Evolutionary conservation across 1,140 invertebrate genomes (phyloP).

Genomic region (Drosophila guanche): DNA sequence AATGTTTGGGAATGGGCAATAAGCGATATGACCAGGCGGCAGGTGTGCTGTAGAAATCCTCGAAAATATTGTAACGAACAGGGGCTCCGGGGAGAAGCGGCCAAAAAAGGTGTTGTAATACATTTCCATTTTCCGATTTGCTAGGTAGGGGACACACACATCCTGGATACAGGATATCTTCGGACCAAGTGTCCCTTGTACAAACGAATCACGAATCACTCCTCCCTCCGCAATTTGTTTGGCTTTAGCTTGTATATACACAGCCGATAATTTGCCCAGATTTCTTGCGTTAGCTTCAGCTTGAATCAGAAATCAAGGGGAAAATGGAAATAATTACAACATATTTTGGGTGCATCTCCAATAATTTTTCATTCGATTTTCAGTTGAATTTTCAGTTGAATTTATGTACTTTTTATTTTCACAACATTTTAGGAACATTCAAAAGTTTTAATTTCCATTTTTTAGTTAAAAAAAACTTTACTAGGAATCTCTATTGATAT

Average conservation of each 20-base stretch:
- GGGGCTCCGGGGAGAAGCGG: slow-evolving; percentile 83
- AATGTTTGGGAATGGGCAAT: slow-evolving; percentile 86
- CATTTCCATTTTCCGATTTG: slow-evolving; percentile 81
- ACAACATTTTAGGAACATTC: slow-evolving; percentile 29
- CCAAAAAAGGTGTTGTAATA: slow-evolving; percentile 83
- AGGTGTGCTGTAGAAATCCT: slow-evolving; percentile 85
- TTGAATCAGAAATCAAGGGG: slow-evolving; percentile 49
- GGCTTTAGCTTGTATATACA: slow-evolving; percentile 71
- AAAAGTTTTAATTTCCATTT: slow-evolving; percentile 33
- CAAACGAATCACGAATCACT: slow-evolving; percentile 49
- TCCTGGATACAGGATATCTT: slow-evolving; percentile 15
- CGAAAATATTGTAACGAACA: slow-evolving; percentile 81
- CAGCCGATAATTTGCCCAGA: slow-evolving; percentile 69
- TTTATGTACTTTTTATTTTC: slow-evolving; percentile 70
- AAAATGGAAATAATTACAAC: slow-evolving; percentile 84
- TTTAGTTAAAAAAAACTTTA: slow-evolving; percentile 21
- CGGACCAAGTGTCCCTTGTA: slow-evolving; percentile 26
- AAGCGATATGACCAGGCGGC: slow-evolving; percentile 87
- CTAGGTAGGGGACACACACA: slow-evolving; percentile 24
- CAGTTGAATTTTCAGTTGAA: slow-evolving; percentile 57
- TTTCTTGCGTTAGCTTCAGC: slow-evolving; percentile 57
- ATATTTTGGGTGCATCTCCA: slow-evolving; percentile 82
- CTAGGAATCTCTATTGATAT: slow-evolving; percentile 14
- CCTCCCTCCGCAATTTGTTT: slow-evolving; percentile 24
- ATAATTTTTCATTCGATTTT: slow-evolving; percentile 83